Evolutionary conservation across 2,113 vertebrate species (phyloP).

Genomic region (Oncorhynchus gorbuscha): DNA sequence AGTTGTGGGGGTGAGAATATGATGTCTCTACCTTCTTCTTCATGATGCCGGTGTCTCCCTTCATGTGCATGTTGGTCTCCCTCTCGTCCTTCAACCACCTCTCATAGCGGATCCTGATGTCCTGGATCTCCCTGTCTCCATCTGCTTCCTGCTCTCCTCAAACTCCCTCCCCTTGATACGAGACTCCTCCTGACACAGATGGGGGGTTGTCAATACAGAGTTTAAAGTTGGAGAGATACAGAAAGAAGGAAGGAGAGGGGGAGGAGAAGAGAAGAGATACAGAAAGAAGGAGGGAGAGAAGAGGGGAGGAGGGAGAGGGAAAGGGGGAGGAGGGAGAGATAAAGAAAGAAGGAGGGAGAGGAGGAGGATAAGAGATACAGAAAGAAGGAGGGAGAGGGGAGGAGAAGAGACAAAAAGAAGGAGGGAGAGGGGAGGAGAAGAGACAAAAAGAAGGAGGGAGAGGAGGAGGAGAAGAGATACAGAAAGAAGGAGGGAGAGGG

Average conservation of each 20-base stretch:
- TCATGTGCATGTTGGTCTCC: slow-evolving; percentile 39
- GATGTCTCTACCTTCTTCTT: slow-evolving; percentile 74
- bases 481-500: no score
- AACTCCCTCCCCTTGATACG: slow-evolving; percentile 69
- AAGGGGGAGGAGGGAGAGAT: no score
- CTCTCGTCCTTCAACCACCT: slow-evolving; percentile 70
- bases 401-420: no score
- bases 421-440: no score
- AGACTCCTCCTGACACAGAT: slow-evolving; percentile 59
- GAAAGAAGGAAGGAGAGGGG: no score
- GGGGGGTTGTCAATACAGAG: background rate
- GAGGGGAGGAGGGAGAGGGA: no score
- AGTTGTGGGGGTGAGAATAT: background rate
- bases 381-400: background rate
- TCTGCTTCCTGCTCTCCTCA: slow-evolving; percentile 78
- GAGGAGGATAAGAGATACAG: no score
- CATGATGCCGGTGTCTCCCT: slow-evolving; percentile 77
- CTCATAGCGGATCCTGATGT: slow-evolving; percentile 76
- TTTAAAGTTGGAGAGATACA: background rate
- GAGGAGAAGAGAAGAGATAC: no score
- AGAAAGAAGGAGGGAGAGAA: no score
- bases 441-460: no score
- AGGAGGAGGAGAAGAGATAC: no score
- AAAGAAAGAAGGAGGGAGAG: no score
- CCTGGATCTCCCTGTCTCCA: slow-evolving; percentile 77